These are phyloP conservation scores for Macrophya alboannulata DNA, from an alignment of 2,888 invertebrate species.

Conservation along the genomic window DNA sequence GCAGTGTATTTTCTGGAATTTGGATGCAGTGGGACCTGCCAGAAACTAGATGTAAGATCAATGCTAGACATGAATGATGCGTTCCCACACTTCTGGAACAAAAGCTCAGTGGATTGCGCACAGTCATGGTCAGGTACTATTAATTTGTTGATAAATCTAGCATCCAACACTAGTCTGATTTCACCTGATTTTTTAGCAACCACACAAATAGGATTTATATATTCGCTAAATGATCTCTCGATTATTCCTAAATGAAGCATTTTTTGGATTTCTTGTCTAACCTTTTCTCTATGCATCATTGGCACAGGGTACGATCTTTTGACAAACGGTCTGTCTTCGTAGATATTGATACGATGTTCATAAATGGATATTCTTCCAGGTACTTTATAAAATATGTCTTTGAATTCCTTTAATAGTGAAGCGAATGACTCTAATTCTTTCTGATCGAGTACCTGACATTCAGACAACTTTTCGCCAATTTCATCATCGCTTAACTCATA, in stretches of 20 bases:
- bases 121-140: conserved; percentile 54
- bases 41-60: conserved; percentile 63
- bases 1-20: conserved; percentile 57
- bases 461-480: neutral
- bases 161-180: conserved; percentile 54
- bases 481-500: conserved; percentile 6
- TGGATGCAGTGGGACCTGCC: conserved; percentile 61
- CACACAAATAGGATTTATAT: neutral
- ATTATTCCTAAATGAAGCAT: conserved; percentile 21
- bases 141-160: conserved; percentile 51
- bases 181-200: conserved; percentile 52
- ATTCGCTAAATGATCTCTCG: conserved; percentile 6
- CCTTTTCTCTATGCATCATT: neutral
- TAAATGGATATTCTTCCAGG: conserved; percentile 9
- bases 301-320: conserved; percentile 12
- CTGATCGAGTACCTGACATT: neutral
- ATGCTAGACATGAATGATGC: conserved; percentile 57
- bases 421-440: neutral
- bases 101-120: conserved; percentile 41
- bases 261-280: neutral
- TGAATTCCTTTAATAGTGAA: neutral
- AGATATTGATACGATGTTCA: conserved; percentile 21
- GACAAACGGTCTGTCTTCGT: conserved; percentile 16
- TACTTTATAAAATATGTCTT: conserved; percentile 4
- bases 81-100: conserved; percentile 55